Base-by-base conservation (phyloP, 2,797 vertebrate genomes). In the Oryzias sinensis region DNA sequence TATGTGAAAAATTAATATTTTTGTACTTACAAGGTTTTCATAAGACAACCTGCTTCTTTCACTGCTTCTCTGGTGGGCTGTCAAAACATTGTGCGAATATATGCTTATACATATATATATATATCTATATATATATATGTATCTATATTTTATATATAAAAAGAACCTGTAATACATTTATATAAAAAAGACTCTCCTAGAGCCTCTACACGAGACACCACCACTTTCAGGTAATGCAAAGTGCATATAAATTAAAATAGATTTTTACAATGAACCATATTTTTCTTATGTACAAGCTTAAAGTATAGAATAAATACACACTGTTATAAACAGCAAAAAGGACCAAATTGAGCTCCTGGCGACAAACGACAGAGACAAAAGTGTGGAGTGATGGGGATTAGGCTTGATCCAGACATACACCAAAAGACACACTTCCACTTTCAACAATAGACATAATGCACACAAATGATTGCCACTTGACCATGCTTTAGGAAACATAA, bases 171-270 rank as follows among this genome's bases (percentile, higher is more conserved):
- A 87, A 88, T 91, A 91, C 81, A 88, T 87, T 88, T 91, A 93
- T 90, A 93, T 91, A 89, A 85, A 92, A 91, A 90, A 85, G 94
- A 95, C 95, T 97, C 94, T 47, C 89, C 86, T 91, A 91, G 94
- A 97, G 94, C 91, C 91, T 94, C 94, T 94, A 96, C 93, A 93
- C 91, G 92, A 93, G 79, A 93, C 96, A 93, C 93, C 90, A 93
- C 95, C 95, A 79, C 91, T 92, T 91, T 90, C 90, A 93, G 96
- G 95, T 93, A 92, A 96, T 93, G 96, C 93, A 93, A 37, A 95
- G 93, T 96, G 94, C 92, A 95, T 98, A 97, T 98, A 99, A 98
- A 98, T 98, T 96, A 97, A 97, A 92, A 91, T 90, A 94, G 93
- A 96, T 95, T 96, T 45, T 90, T 97, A 99, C 93, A 98, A 94